A percentile compares a stretch with the other conserved stretches of the same genome.
Evolutionary conservation across 1,140 invertebrate genomes (phyloP).

Genomic region (Neotoxoptera formosana): DNA sequence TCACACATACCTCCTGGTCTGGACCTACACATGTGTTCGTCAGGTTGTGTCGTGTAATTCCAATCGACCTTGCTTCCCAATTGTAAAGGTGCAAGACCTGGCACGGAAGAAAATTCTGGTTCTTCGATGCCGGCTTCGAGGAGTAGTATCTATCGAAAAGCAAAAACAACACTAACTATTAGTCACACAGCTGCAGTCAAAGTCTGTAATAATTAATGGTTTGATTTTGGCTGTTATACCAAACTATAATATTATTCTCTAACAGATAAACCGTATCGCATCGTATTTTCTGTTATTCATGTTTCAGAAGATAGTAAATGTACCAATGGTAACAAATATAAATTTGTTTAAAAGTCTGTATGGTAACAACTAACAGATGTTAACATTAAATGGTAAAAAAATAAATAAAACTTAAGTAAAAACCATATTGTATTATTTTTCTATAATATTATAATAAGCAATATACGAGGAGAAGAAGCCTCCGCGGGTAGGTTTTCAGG

Average conservation of each 20-base stretch:
- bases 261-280: too few relatives aligned
- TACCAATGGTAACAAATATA: too few relatives aligned
- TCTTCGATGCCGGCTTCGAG: slow-evolving; percentile 82
- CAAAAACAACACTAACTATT: neutral
- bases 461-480: neutral
- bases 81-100: slow-evolving; percentile 70
- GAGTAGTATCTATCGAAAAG: slow-evolving; percentile 67
- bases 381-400: too few relatives aligned
- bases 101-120: slow-evolving; percentile 73
- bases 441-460: neutral
- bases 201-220: neutral
- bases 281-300: too few relatives aligned
- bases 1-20: slow-evolving; percentile 67
- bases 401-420: too few relatives aligned
- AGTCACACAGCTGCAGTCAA: neutral
- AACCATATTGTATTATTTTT: too few relatives aligned
- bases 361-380: too few relatives aligned
- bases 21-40: slow-evolving; percentile 65
- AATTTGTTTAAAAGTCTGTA: too few relatives aligned
- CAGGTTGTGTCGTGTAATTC: slow-evolving; percentile 69
- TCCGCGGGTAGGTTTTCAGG: neutral
- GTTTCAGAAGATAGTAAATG: too few relatives aligned
- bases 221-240: neutral
- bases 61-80: slow-evolving; percentile 69
- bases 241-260: neutral